Percentiles rank a stretch among this genome's conserved stretches.
phyloP scores from a whole-genome alignment of 1,140 invertebrate genomes.

The Heliconius himera region DNA sequence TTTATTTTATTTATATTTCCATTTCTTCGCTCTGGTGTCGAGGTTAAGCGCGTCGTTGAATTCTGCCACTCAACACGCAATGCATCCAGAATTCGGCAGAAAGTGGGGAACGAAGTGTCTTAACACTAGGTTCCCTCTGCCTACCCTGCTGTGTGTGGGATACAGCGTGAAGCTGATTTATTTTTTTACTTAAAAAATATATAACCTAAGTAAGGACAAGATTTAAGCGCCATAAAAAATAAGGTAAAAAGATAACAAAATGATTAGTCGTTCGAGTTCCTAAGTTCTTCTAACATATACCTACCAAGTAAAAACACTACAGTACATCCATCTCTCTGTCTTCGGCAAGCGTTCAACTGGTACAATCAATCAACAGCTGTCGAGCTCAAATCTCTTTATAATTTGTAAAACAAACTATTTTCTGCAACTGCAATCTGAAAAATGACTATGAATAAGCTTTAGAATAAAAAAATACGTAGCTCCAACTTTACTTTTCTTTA shows the following conservation, averaged over 20 bases:
- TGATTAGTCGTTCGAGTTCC: constrained; percentile 23
- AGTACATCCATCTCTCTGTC: constrained; percentile 24
- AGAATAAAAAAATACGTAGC: not conserved
- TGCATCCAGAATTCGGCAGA: too few relatives aligned
- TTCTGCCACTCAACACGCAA: too few relatives aligned
- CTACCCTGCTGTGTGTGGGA: too few relatives aligned
- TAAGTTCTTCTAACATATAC: constrained; percentile 17
- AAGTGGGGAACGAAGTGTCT: too few relatives aligned
- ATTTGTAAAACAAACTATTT: constrained; percentile 11
- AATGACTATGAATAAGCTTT: not conserved
- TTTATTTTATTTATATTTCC: too few relatives aligned
- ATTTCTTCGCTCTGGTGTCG: too few relatives aligned
- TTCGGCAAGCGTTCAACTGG: constrained; percentile 31
- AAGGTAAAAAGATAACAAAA: not conserved
- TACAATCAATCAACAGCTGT: constrained; percentile 34
- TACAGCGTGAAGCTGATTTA: too few relatives aligned
- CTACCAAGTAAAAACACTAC: constrained; percentile 22
- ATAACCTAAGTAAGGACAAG: not conserved
- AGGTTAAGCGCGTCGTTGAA: too few relatives aligned
- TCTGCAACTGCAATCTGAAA: constrained; percentile 20
- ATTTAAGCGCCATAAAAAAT: not conserved
- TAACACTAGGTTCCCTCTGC: too few relatives aligned
- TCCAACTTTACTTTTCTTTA: not conserved
- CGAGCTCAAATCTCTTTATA: constrained; percentile 24
- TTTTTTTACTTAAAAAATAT: too few relatives aligned